phyloP scores from a whole-genome alignment of 1,140 invertebrate species.

The Ericerus pela region DNA sequence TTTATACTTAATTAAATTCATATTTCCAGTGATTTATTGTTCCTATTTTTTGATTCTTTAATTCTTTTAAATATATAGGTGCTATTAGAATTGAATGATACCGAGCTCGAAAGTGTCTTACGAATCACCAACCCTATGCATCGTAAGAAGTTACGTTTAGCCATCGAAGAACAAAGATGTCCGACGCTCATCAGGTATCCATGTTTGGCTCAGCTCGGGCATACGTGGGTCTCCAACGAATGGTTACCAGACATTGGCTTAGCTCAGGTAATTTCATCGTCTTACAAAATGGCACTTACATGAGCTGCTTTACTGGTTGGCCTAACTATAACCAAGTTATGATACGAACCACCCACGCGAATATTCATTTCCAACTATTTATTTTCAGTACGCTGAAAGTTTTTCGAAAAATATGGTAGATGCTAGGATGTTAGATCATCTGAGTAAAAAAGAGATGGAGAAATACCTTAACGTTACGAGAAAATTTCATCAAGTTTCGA shows the following conservation, averaged over 20 bases:
- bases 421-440: slow-evolving; percentile 74
- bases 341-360: too few species aligned
- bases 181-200: slow-evolving; percentile 73
- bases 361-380: slow-evolving; percentile 2
- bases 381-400: slow-evolving; percentile 57
- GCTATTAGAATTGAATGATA: slow-evolving; percentile 72
- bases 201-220: slow-evolving; percentile 65
- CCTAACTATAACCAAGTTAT: too few species aligned
- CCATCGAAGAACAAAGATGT: slow-evolving; percentile 79
- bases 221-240: slow-evolving; percentile 81
- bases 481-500: slow-evolving; percentile 85
- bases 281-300: too few species aligned
- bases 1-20: neutral
- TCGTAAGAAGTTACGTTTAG: slow-evolving; percentile 78
- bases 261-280: slow-evolving; percentile 47
- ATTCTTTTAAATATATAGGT: slow-evolving; percentile 39
- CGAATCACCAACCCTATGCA: slow-evolving; percentile 81
- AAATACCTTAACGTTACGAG: slow-evolving; percentile 77
- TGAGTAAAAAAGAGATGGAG: slow-evolving; percentile 86
- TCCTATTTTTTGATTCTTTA: neutral
- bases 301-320: too few species aligned
- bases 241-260: slow-evolving; percentile 82
- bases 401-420: slow-evolving; percentile 84
- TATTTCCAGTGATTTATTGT: neutral
- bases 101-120: slow-evolving; percentile 71